Percentiles rank a stretch among this genome's conserved stretches.
Evolutionary conservation across 2,113 vertebrate genomes (phyloP).

Genomic region (Myotis yumanensis): DNA sequence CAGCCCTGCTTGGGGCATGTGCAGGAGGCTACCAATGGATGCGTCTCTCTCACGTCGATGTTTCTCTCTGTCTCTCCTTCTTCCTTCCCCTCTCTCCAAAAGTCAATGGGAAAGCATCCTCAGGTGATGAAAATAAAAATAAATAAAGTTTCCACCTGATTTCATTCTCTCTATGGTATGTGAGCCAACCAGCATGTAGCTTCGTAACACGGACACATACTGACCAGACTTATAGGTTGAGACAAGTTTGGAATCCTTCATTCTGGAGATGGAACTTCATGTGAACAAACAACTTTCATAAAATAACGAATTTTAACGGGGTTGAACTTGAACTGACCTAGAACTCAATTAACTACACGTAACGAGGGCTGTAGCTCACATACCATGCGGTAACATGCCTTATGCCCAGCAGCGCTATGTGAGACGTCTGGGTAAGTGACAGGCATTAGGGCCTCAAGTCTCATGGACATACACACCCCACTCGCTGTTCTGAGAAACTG

Average conservation of each 20-base stretch:
- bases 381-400: not conserved
- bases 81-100: too few species aligned
- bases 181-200: not conserved
- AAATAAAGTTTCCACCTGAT: not conserved
- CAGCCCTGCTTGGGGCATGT: too few species aligned
- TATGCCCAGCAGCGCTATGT: not conserved
- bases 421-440: not conserved
- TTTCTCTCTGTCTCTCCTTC: too few species aligned
- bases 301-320: slow-evolving; percentile 13
- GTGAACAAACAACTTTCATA: slow-evolving; percentile 38
- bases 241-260: not conserved
- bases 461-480: not conserved
- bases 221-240: not conserved
- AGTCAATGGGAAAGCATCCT: too few species aligned
- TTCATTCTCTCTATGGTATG: not conserved
- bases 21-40: too few species aligned
- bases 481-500: not conserved
- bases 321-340: slow-evolving; percentile 41
- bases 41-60: too few species aligned
- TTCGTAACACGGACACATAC: not conserved
- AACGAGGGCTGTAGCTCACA: not conserved
- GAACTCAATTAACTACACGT: slow-evolving; percentile 31
- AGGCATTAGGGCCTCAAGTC: not conserved
- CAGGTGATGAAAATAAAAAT: too few species aligned
- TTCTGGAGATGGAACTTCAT: not conserved